A percentile compares a stretch with the other conserved stretches of the same genome.
These are phyloP conservation scores for Denticeps clupeoides DNA, from an alignment of 2,797 vertebrate genomes.

Conservation along the genomic window DNA sequence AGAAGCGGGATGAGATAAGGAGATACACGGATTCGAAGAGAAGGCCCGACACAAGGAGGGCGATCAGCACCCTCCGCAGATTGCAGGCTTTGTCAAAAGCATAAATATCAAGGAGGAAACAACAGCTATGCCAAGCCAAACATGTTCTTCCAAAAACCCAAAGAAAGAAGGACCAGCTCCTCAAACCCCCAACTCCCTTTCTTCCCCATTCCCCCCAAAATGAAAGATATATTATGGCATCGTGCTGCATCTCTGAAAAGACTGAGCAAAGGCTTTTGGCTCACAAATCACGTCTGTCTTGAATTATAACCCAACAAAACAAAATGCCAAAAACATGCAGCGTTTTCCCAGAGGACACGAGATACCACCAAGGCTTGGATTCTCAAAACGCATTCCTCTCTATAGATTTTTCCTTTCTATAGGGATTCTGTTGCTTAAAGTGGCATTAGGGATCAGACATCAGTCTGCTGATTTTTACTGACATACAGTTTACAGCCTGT, in stretches of 20 bases:
- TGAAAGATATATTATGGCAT: constrained; percentile 13
- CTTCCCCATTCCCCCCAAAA: constrained; percentile 6
- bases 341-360: constrained; percentile 46
- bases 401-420: constrained; percentile 34
- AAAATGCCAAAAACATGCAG: constrained; percentile 55
- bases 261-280: constrained; percentile 47
- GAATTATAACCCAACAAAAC: constrained; percentile 64
- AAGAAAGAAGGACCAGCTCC: constrained; percentile 18
- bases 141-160: constrained; percentile 11
- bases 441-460: too few species aligned
- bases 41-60: constrained; percentile 8
- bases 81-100: constrained; percentile 16
- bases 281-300: constrained; percentile 48
- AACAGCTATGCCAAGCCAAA: constrained; percentile 15
- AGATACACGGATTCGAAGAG: constrained; percentile 8
- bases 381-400: constrained; percentile 41
- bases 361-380: constrained; percentile 36
- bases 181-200: constrained; percentile 6
- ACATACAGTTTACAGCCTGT: too few species aligned
- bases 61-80: constrained; percentile 1
- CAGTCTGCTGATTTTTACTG: too few species aligned
- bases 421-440: constrained; percentile 16
- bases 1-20: neutral
- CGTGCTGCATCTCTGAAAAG: constrained; percentile 36
- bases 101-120: constrained; percentile 23